Percentiles rank a stretch among this genome's conserved stretches.
Evolutionary conservation across 1,140 invertebrate genomes (phyloP).

Genomic region (Apis cerana): DNA sequence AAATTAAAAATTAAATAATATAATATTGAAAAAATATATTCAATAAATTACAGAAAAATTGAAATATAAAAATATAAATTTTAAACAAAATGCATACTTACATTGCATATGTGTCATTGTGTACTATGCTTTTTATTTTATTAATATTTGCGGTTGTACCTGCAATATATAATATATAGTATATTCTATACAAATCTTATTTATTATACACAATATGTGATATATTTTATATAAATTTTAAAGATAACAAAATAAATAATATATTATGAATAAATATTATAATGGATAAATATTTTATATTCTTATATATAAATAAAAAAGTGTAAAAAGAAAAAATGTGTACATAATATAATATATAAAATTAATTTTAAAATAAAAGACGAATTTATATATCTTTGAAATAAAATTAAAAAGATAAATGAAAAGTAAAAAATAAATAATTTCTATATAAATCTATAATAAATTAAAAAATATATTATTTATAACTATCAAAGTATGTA

Average conservation of each 20-base stretch:
- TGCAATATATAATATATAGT: constrained; percentile 79
- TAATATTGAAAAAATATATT: constrained; percentile 15
- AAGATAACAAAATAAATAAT: constrained; percentile 12
- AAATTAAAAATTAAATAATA: not conserved
- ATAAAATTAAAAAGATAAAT: not conserved
- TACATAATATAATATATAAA: not conserved
- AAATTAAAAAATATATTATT: not conserved
- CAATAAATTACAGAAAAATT: constrained; percentile 32
- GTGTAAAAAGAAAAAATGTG: not conserved
- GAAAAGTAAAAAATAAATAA: not conserved
- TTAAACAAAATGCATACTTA: constrained; percentile 74
- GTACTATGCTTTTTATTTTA: constrained; percentile 77
- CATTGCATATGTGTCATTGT: constrained; percentile 78
- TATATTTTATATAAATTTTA: constrained; percentile 74
- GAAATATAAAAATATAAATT: constrained; percentile 22
- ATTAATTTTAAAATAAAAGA: not conserved
- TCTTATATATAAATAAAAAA: not conserved
- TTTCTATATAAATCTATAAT: not conserved
- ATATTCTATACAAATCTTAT: constrained; percentile 74
- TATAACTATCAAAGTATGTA: too few species aligned
- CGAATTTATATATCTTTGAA: not conserved
- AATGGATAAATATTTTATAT: constrained; percentile 14
- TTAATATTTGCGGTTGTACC: constrained; percentile 80
- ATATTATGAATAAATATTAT: constrained; percentile 13
- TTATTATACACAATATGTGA: constrained; percentile 37